These are phyloP conservation scores for Festucalex cinctus DNA, from an alignment of 2,113 vertebrate species.

Conservation along the genomic window DNA sequence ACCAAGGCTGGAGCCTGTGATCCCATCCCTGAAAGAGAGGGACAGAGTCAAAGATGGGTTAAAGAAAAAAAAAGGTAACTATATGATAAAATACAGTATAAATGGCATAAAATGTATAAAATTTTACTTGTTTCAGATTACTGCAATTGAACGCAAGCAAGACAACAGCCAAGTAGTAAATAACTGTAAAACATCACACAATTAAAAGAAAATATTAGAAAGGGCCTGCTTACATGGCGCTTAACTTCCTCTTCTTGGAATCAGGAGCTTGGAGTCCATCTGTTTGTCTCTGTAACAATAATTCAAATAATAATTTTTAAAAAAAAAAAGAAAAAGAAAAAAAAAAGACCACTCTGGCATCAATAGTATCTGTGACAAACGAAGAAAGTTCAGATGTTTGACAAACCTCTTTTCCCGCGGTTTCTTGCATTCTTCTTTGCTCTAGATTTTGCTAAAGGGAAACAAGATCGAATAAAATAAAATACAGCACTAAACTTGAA, in stretches of 20 bases:
- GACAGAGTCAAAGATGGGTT: background rate
- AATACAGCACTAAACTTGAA: too few species aligned
- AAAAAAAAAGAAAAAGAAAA: background rate
- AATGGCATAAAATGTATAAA: background rate
- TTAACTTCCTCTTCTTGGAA: slow-evolving; percentile 78
- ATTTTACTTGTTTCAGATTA: background rate
- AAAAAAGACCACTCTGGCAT: background rate
- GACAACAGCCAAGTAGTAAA: background rate
- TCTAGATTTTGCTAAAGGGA: slow-evolving; percentile 84
- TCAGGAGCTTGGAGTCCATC: slow-evolving; percentile 76
- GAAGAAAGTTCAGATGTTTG: background rate
- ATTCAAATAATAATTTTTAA: background rate
- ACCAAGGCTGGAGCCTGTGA: slow-evolving; percentile 55
- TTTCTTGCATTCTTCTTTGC: slow-evolving; percentile 77
- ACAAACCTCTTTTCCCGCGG: slow-evolving; percentile 75
- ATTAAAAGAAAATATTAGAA: too few species aligned
- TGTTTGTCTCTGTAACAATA: slow-evolving; percentile 65
- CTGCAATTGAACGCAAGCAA: background rate
- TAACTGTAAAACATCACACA: background rate
- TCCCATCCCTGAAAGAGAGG: slow-evolving; percentile 50
- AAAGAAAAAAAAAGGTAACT: background rate
- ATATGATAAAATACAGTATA: background rate
- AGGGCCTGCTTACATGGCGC: slow-evolving; percentile 63
- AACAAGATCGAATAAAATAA: background rate
- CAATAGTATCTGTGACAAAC: background rate